Percentiles rank a stretch among this genome's conserved stretches.
Conservation (phyloP, 1,140 invertebrate genomes). For the Procambarus clarkii region DNA sequence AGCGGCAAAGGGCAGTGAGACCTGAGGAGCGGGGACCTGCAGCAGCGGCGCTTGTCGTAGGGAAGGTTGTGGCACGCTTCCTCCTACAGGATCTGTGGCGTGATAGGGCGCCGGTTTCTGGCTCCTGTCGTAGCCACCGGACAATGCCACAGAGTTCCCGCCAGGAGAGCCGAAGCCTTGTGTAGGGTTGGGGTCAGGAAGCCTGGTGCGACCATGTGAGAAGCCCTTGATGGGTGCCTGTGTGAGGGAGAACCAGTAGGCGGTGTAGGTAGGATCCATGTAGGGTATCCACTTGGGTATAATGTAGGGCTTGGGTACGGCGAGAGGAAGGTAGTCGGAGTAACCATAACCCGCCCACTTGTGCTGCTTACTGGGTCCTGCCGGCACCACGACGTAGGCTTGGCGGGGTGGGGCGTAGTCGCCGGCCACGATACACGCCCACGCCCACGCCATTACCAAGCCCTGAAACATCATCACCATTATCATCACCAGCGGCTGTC, state of each 20-base stretch:
- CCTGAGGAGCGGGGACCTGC: neutral
- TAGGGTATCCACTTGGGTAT: constrained; percentile 48
- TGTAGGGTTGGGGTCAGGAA: neutral
- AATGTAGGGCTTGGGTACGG: constrained; percentile 36
- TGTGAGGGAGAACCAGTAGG: constrained; percentile 33
- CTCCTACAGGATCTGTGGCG: neutral
- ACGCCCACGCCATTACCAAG: constrained; percentile 33
- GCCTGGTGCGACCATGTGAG: neutral
- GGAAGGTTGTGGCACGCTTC: neutral
- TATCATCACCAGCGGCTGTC: neutral
- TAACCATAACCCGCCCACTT: constrained; percentile 38
- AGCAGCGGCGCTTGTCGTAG: neutral
- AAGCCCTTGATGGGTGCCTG: constrained; percentile 6
- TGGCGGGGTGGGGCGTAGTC: constrained; percentile 8
- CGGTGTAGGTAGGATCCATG: constrained; percentile 49
- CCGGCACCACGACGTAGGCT: constrained; percentile 26
- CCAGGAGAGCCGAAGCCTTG: constrained; percentile 31
- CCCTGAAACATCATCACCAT: constrained; percentile 29
- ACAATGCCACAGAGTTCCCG: neutral
- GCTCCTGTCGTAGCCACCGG: neutral
- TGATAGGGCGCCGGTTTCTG: neutral
- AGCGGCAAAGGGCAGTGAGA: constrained; percentile 19
- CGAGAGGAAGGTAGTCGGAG: constrained; percentile 11
- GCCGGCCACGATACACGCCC: neutral
- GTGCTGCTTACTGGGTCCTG: constrained; percentile 49